These are phyloP conservation scores for Kuschelorhynchus macadamiae DNA, from an alignment of 2,888 invertebrate genomes.

Conservation along the genomic window DNA sequence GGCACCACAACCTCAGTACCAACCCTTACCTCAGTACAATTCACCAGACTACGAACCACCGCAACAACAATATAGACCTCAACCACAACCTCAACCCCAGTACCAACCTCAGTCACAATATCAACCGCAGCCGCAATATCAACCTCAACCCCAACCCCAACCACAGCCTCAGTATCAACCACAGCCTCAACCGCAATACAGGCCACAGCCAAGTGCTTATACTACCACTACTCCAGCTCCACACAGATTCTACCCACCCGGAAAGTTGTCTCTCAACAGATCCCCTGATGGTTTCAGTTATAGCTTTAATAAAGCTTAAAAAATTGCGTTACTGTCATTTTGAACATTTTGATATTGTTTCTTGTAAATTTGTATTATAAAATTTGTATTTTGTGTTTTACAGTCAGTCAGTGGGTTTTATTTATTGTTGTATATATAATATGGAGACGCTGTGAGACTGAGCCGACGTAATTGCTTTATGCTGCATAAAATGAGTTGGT, in stretches of 20 bases:
- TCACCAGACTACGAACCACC: conserved; percentile 69
- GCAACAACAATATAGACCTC: conserved; percentile 68
- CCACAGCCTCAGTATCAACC: conserved; percentile 69
- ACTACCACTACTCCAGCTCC: conserved; percentile 78
- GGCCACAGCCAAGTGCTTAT: conserved; percentile 60
- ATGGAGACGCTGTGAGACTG: conserved; percentile 28
- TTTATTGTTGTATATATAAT: conserved; percentile 25
- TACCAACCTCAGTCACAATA: conserved; percentile 69
- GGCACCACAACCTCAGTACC: conserved; percentile 73
- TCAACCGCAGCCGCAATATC: conserved; percentile 69
- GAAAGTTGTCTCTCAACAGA: conserved; percentile 87
- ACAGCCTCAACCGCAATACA: conserved; percentile 63
- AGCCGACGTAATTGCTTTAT: conserved; percentile 15
- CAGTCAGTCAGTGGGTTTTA: conserved; percentile 15
- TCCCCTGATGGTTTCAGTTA: conserved; percentile 92
- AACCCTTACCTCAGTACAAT: conserved; percentile 71
- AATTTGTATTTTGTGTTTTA: conserved; percentile 19
- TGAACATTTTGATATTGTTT: conserved; percentile 13
- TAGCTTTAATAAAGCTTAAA: conserved; percentile 80
- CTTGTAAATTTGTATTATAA: conserved; percentile 20
- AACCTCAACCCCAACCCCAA: conserved; percentile 67
- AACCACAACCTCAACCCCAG: conserved; percentile 69
- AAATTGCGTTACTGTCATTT: conserved; percentile 20
- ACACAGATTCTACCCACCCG: conserved; percentile 85
- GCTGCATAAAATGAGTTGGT: not conserved